Evolutionary conservation across 2,113 vertebrate species (phyloP), one percentile per base, ranked within the genome.

Genomic region (Pterophyllum scalare): DNA sequence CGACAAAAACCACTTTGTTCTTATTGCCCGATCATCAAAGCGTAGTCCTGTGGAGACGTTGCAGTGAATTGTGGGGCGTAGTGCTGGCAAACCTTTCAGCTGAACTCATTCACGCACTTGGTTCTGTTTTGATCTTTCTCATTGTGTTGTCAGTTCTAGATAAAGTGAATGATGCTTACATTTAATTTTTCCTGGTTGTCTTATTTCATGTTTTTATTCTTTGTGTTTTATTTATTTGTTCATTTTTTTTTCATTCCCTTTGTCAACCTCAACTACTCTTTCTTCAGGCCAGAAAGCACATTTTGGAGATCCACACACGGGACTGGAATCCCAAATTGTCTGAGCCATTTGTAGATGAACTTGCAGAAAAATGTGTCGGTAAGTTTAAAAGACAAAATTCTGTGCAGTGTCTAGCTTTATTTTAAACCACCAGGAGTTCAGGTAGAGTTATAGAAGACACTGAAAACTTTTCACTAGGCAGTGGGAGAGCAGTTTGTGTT

Each of bases 341-440:
- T 84, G 97, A 97, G 94, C 93, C 96, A 93, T 99, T 99, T 95
- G 94, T 99, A 89, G 97, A 97, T 91, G 98, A 99, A 94, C 94
- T 99, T 89, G 97, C 98, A 88, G 98, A 99, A 96, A 99, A 98
- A 97, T 99, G 98, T 95, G 98, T 99, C 82, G 98, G 98, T 99
- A 95, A 14, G 19, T 54, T 33, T 72, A 72, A 70, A 70, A 72
- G 4, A 70, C 40, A 15, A 17, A 59, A 79, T 11, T n/a, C 1
- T 46, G 12, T 56, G 3, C 8, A 33, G 8, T 61, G 22, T 43
- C 20, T 33, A 52, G 40, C 38, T 65, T 52, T 22, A 64, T 8
- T 22, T 58, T 20, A 61, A 52, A 80, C 60, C n/a, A 43, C 28
- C n/a, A 10, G 19, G 26, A 33, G 11, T 59, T 24, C 1, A 24